These are phyloP conservation scores for Mongoloraphidia duomilia DNA, from an alignment of 2,888 invertebrate species.

Conservation along the genomic window DNA sequence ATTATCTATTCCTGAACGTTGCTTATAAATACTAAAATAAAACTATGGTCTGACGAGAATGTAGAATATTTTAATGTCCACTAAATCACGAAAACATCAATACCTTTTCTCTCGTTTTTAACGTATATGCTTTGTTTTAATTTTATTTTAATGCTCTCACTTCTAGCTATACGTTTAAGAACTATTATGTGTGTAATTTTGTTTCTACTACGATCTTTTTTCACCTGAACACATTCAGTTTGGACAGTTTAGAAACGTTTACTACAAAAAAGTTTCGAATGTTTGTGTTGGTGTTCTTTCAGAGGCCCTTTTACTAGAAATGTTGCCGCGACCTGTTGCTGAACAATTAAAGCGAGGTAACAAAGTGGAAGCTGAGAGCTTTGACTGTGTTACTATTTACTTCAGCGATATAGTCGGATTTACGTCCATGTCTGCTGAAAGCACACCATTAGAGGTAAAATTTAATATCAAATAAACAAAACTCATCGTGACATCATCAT, in stretches of 20 bases:
- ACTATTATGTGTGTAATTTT: too few relatives aligned
- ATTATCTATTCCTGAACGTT: too few relatives aligned
- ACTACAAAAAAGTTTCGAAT: not conserved
- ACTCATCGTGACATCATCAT: too few relatives aligned
- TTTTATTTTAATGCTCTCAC: too few relatives aligned
- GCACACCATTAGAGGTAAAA: constrained; percentile 67
- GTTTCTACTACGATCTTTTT: not conserved
- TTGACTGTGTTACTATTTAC: constrained; percentile 85
- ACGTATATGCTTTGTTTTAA: too few relatives aligned
- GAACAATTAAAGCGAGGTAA: constrained; percentile 82
- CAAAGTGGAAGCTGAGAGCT: constrained; percentile 79
- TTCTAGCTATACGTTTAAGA: too few relatives aligned
- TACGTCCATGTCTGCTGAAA: constrained; percentile 83
- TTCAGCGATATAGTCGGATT: constrained; percentile 93
- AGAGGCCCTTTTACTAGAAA: constrained; percentile 76
- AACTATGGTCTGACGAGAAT: too few relatives aligned
- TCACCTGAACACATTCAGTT: not conserved
- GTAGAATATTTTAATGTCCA: too few relatives aligned
- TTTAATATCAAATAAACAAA: not conserved
- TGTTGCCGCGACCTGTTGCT: constrained; percentile 82
- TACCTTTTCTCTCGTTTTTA: too few relatives aligned
- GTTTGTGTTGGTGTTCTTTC: constrained; percentile 13
- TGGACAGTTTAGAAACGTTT: too few relatives aligned
- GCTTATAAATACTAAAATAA: too few relatives aligned
- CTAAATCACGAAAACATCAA: too few relatives aligned